Evolutionary conservation across 2,888 invertebrate species (phyloP).

Genomic region (Parnassius orleans): DNA sequence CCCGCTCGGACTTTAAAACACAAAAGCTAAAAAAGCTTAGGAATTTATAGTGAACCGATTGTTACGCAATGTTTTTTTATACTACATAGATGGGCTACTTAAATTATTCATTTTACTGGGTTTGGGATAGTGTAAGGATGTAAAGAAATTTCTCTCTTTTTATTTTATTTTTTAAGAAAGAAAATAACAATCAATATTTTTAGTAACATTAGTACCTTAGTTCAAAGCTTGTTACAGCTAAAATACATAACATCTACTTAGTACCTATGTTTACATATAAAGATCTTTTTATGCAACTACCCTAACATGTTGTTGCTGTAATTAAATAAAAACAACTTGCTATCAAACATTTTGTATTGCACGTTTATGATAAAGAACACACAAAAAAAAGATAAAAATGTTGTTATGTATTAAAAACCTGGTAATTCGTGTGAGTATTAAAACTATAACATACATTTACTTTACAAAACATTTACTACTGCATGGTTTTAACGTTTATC

Average conservation of each 20-base stretch:
- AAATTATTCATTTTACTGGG: too few relatives aligned
- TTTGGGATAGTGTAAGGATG: too few relatives aligned
- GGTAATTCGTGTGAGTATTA: too few relatives aligned
- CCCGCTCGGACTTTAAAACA: constrained; percentile 12
- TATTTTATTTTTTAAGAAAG: too few relatives aligned
- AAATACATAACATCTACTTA: too few relatives aligned
- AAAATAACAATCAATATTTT: too few relatives aligned
- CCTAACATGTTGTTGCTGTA: background rate
- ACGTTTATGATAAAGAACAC: background rate
- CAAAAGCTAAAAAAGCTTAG: constrained; percentile 18
- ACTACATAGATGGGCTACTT: background rate
- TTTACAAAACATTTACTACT: constrained; percentile 2
- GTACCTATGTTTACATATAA: too few relatives aligned
- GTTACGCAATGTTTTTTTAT: constrained; percentile 17
- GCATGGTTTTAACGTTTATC: background rate
- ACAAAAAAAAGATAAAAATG: background rate
- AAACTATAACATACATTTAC: background rate
- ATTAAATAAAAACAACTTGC: background rate
- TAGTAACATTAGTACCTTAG: too few relatives aligned
- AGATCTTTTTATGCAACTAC: background rate
- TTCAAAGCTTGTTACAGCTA: too few relatives aligned
- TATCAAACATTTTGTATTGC: constrained; percentile 2
- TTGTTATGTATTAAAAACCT: background rate
- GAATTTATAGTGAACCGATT: constrained; percentile 17
- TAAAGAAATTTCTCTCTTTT: too few relatives aligned